phyloP scores from a whole-genome alignment of 2,797 vertebrate species.

The Ptychadena robeensis region DNA sequence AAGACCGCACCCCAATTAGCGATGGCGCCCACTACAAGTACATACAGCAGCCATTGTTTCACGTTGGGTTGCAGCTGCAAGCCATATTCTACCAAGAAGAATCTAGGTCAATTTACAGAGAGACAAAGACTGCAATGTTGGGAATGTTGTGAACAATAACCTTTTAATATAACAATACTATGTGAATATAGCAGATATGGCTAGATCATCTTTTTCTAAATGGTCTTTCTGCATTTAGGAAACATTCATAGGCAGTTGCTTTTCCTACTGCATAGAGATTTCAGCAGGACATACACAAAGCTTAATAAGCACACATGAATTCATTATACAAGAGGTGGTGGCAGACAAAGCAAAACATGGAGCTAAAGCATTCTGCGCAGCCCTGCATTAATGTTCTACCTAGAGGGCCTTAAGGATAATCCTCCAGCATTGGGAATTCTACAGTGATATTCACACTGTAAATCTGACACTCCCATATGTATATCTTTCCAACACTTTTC shows the following conservation, averaged over 20 bases:
- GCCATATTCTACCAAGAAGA: conserved; percentile 5
- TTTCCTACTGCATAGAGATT: conserved; percentile 25
- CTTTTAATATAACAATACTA: not conserved
- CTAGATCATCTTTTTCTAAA: not conserved
- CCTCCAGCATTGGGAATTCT: conserved; percentile 8
- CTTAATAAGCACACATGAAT: conserved; percentile 13
- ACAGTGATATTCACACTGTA: conserved; percentile 10
- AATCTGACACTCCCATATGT: conserved; percentile 9
- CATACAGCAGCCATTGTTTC: conserved; percentile 42
- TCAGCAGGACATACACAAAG: conserved; percentile 10
- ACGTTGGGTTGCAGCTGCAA: conserved; percentile 36
- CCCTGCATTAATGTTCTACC: conserved; percentile 16
- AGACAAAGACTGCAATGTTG: conserved; percentile 60
- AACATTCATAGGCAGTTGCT: conserved; percentile 18
- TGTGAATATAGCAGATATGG: not conserved
- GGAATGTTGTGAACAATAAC: conserved; percentile 52
- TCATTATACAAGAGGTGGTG: conserved; percentile 32
- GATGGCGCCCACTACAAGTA: conserved; percentile 21
- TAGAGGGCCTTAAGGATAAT: not conserved
- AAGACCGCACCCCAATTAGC: conserved; percentile 53
- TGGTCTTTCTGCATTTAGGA: conserved; percentile 24
- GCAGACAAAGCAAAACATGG: conserved; percentile 23
- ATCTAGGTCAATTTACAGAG: conserved; percentile 51
- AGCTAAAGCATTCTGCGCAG: conserved; percentile 14
- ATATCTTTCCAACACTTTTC: not conserved